Conservation (phyloP, 2,113 vertebrate genomes). For the Channa maculata region DNA sequence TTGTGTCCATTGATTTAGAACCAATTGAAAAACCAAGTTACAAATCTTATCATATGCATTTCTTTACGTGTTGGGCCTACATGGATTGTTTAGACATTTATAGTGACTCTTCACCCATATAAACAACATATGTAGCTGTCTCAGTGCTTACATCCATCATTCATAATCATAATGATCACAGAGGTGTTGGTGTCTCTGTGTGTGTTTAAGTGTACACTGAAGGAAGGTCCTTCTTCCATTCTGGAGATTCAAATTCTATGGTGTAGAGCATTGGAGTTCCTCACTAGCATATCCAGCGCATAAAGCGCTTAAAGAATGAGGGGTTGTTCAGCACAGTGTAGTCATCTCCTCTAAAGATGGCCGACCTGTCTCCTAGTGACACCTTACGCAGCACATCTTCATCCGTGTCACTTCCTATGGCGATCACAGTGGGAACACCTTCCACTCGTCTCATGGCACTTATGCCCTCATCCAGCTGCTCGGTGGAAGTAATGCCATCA, state of each 20-base stretch:
- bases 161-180: slow-evolving; percentile 43
- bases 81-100: slow-evolving; percentile 17
- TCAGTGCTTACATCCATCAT: slow-evolving; percentile 50
- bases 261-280: slow-evolving; percentile 53
- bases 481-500: slow-evolving; percentile 88
- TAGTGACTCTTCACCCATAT: slow-evolving; percentile 21
- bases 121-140: slow-evolving; percentile 31
- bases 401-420: slow-evolving; percentile 90
- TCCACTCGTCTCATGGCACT: slow-evolving; percentile 91
- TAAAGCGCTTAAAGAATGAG: slow-evolving; percentile 92
- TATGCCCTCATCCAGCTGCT: slow-evolving; percentile 90
- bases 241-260: slow-evolving; percentile 53
- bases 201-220: slow-evolving; percentile 52
- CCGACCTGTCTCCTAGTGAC: slow-evolving; percentile 89
- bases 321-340: slow-evolving; percentile 86
- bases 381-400: slow-evolving; percentile 89
- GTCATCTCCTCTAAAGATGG: slow-evolving; percentile 91
- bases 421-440: slow-evolving; percentile 90
- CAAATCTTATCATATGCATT: slow-evolving; percentile 13
- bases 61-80: slow-evolving; percentile 9
- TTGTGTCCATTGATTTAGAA: slow-evolving; percentile 52
- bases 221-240: slow-evolving; percentile 50
- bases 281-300: slow-evolving; percentile 88
- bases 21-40: slow-evolving; percentile 40
- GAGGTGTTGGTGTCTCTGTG: slow-evolving; percentile 26